Base-by-base conservation (phyloP, 1,140 invertebrate genomes). In the Pseudomyrmex sp. region DNA sequence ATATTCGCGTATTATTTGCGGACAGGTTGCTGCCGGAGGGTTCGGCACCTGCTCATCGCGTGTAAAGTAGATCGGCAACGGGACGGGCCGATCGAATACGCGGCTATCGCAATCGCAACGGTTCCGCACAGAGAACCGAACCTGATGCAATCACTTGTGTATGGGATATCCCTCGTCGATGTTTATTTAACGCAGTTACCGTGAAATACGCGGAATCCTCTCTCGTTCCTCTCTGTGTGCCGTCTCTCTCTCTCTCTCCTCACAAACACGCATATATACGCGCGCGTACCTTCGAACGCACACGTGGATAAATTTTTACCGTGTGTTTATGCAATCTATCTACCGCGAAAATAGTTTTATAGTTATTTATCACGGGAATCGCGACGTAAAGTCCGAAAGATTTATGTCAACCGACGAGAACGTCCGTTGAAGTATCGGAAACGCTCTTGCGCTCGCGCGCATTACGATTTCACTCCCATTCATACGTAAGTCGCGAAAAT, bases 181-280 rank as follows among this genome's bases (percentile, higher is more conserved):
- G 80, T 84, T 65, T 83, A 66, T 72, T 87, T 87, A 88, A 75
- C 63, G 85, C 61, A 65, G 59, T 76, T 87, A 75, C 77, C 86
- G 58, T 86, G 66, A 87, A 87, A 86, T 86, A 86, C 85, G 23
- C 84, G 44, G 85, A 50, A 76, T 13, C 50, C 68, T 62, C n/a
- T 58, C 18, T 50, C 12, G 10, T 18, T 52, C 65, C 8, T 18
- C 5, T 4, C 23, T 20, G 20, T 13, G 8, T 20, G 15, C 46
- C 8, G 18, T 23, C 65, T 15, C 18, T 52, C 48, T 35, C 18
- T 52, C 18, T 61, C 58, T 50, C 48, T 20, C 15, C 46, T 46
- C 18, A 12, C 35, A 35, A 35, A 18, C 1, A 76, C n/a, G 54
- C 12, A 3, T 12, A 44, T 8, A 15, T 0, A 20, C n/a, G 44